phyloP scores from a whole-genome alignment of 2,113 vertebrate genomes.

The Australoheros scitulus region DNA sequence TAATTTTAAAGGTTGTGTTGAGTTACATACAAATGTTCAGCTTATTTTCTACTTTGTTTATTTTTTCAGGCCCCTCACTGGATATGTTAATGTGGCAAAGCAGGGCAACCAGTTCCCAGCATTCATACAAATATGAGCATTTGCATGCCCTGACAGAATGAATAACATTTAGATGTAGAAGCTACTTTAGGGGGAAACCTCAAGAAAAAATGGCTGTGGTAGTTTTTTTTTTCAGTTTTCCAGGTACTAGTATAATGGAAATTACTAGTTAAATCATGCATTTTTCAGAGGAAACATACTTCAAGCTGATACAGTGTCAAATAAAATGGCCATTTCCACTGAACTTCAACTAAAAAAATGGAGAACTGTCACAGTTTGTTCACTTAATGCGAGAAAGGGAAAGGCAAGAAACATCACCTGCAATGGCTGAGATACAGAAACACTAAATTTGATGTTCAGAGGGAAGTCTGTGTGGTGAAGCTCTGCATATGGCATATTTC shows the following conservation, averaged over 20 bases:
- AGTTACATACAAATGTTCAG: neutral
- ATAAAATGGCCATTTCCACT: neutral
- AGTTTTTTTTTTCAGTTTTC: neutral
- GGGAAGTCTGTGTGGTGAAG: neutral
- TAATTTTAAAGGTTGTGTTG: no score
- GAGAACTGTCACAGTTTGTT: neutral
- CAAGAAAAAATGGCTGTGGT: neutral
- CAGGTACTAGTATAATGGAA: neutral
- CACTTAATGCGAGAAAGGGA: neutral
- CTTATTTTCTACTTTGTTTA: neutral
- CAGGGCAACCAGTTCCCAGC: neutral
- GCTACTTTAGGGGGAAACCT: neutral
- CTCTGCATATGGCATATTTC: neutral
- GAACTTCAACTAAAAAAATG: neutral
- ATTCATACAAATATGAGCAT: neutral
- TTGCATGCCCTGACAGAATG: neutral
- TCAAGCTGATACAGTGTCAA: neutral
- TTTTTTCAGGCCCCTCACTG: neutral
- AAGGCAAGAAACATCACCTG: neutral
- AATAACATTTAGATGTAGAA: neutral
- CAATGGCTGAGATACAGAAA: neutral
- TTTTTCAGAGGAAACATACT: neutral
- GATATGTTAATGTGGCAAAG: neutral
- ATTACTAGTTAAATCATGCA: neutral
- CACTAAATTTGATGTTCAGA: neutral